Evolutionary conservation across 2,113 vertebrate species (phyloP).

Genomic region (Xerus inauris): DNA sequence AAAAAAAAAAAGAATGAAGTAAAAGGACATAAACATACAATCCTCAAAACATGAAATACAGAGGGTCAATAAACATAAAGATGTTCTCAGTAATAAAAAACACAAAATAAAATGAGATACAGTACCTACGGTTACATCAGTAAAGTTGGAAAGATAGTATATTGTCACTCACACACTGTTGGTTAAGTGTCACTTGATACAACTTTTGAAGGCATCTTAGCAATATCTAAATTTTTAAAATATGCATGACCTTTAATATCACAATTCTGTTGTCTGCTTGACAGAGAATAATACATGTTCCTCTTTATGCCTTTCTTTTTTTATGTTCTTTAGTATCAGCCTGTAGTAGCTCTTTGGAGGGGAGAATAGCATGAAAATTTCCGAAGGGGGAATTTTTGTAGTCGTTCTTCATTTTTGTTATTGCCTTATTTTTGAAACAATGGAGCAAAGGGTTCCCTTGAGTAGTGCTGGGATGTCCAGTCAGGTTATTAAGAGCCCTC

Average conservation of each 20-base stretch:
- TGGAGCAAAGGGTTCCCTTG: background rate
- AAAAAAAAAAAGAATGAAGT: conserved; percentile 3
- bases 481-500: background rate
- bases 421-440: background rate
- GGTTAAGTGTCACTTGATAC: background rate
- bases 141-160: background rate
- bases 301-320: background rate
- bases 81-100: background rate
- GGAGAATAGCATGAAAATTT: background rate
- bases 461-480: background rate
- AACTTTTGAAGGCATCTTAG: background rate
- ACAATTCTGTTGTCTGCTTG: conserved; percentile 4
- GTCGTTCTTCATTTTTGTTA: background rate
- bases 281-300: background rate
- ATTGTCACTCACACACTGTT: background rate
- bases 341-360: background rate
- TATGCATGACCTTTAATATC: background rate
- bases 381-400: background rate
- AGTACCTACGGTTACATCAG: background rate
- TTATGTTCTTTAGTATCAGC: background rate
- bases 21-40: background rate
- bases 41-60: background rate
- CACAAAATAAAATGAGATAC: background rate
- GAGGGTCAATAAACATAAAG: background rate
- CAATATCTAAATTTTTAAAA: background rate